phyloP scores from a whole-genome alignment of 2,113 vertebrate species.

The Lathamus discolor region DNA sequence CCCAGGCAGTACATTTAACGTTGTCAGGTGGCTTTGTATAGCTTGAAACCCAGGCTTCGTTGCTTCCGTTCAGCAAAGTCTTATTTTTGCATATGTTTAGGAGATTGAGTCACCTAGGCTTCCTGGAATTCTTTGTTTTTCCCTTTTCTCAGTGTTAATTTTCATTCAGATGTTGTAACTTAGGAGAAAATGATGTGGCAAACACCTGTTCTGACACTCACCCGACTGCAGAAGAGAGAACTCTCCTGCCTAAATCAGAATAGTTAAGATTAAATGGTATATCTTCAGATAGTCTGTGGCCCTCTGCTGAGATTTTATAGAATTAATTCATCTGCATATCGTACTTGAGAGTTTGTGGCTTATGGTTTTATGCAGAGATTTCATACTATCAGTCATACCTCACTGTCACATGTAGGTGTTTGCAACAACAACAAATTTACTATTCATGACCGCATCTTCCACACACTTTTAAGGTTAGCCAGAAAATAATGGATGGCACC shows the following conservation, averaged over 20 bases:
- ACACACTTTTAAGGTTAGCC: background rate
- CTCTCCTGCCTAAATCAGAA: rapidly evolving
- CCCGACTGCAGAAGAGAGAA: too few species aligned
- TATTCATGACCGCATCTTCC: background rate
- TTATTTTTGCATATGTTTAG: background rate
- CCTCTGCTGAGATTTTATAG: background rate
- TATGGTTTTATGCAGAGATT: background rate
- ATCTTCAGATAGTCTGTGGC: background rate
- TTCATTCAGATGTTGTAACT: rapidly evolving
- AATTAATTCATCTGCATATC: background rate
- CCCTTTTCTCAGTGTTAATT: background rate
- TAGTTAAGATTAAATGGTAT: background rate
- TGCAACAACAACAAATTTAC: background rate
- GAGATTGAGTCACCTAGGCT: background rate
- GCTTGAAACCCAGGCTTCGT: background rate
- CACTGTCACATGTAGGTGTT: background rate
- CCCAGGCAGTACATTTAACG: background rate
- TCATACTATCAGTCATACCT: background rate
- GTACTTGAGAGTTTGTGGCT: background rate
- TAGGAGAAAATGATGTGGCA: background rate
- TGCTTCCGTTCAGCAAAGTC: background rate
- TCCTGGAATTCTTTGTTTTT: background rate
- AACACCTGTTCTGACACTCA: background rate
- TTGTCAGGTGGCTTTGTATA: background rate
- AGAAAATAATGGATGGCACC: background rate